Evolutionary conservation across 2,888 invertebrate genomes (phyloP).

Genomic region (Chesias legatella): DNA sequence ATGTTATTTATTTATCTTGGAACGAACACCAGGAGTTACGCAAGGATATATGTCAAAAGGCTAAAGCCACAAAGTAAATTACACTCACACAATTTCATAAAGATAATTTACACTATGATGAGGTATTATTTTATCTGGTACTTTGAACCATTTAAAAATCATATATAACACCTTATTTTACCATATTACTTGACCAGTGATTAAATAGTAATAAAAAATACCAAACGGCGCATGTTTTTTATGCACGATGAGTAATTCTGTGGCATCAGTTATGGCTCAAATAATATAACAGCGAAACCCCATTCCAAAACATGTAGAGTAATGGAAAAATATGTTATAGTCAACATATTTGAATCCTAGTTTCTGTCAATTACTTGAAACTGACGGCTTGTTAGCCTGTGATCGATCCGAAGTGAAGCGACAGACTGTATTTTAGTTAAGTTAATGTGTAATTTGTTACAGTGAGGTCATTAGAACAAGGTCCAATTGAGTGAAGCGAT

Average conservation of each 20-base stretch:
- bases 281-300: not conserved
- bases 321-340: constrained; percentile 2
- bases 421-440: constrained; percentile 45
- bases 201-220: too few species aligned
- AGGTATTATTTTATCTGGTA: too few species aligned
- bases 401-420: constrained; percentile 52
- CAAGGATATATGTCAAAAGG: constrained; percentile 11
- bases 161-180: too few species aligned
- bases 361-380: constrained; percentile 61
- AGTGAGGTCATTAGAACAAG: constrained; percentile 32
- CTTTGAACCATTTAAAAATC: too few species aligned
- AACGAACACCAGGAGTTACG: constrained; percentile 13
- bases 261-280: not conserved
- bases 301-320: constrained; percentile 6
- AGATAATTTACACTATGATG: too few species aligned
- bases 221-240: not conserved
- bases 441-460: constrained; percentile 34
- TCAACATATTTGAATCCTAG: constrained; percentile 19
- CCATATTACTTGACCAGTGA: too few species aligned
- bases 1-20: constrained; percentile 14
- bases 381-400: constrained; percentile 59
- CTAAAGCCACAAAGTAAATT: constrained; percentile 14
- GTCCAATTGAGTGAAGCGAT: constrained; percentile 28
- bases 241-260: not conserved
- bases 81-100: constrained; percentile 10